Conservation (phyloP, 2,113 vertebrate genomes). For the Xiphorhynchus elegans region DNA sequence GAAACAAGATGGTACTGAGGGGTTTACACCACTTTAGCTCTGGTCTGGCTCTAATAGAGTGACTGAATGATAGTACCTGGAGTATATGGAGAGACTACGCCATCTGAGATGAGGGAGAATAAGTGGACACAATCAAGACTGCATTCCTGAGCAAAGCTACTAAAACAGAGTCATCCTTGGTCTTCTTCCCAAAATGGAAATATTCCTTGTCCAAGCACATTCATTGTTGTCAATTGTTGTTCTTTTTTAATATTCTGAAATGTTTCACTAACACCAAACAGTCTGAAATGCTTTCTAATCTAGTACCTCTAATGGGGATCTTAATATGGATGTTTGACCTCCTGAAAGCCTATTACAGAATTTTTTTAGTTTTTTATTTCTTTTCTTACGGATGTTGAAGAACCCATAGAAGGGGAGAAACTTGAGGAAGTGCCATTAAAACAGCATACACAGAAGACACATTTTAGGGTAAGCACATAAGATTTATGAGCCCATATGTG, state of each 20-base stretch:
- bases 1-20: neutral
- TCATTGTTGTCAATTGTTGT: neutral
- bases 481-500: neutral
- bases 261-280: neutral
- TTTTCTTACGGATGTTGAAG: neutral
- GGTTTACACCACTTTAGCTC: neutral
- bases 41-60: neutral
- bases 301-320: neutral
- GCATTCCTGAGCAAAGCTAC: neutral
- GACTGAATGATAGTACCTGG: neutral
- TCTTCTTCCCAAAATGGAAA: neutral
- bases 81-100: neutral
- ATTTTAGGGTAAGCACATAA: conserved; percentile 4
- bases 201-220: neutral
- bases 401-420: neutral
- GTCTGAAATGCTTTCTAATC: neutral
- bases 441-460: neutral
- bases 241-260: neutral
- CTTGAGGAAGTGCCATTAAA: neutral
- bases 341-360: neutral
- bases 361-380: neutral
- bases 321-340: neutral
- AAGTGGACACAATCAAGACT: neutral
- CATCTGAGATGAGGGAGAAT: neutral
- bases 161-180: neutral